Conservation (phyloP, 1,140 invertebrate genomes). For the Meloidogyne exigua region DNA sequence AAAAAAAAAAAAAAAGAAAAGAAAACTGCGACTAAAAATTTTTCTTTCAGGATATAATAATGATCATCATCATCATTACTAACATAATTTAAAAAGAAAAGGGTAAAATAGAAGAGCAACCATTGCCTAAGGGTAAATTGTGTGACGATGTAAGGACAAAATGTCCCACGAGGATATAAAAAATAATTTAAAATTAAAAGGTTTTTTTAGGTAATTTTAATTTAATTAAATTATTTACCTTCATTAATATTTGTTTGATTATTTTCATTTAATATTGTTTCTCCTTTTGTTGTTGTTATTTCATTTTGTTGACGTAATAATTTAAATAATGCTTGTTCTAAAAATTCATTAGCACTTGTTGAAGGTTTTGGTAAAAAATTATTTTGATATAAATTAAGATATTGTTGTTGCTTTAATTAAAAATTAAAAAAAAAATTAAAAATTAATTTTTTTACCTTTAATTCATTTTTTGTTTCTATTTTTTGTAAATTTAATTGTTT, state of each 20-base stretch:
- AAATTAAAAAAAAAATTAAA: background rate
- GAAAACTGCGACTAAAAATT: background rate
- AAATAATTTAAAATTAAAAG: too few species aligned
- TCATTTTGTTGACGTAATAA: background rate
- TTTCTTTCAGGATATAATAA: background rate
- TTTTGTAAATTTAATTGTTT: background rate
- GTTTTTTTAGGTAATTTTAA: too few species aligned
- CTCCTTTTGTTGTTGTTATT: background rate
- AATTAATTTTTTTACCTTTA: background rate
- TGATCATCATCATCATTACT: background rate
- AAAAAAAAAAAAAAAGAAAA: background rate
- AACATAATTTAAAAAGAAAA: background rate
- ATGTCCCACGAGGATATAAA: background rate
- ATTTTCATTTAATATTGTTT: background rate
- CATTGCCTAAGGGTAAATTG: background rate
- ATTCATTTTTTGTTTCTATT: background rate
- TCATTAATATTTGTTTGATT: background rate
- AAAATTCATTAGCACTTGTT: constrained; percentile 18
- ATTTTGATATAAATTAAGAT: background rate
- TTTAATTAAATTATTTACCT: background rate
- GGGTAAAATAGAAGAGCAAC: background rate
- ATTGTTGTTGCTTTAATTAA: background rate
- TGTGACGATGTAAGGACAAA: background rate
- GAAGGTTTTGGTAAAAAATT: constrained; percentile 15
- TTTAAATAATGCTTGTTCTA: constrained; percentile 14